Base-by-base conservation (phyloP, 2,888 invertebrate genomes). In the Phasia obesa region DNA sequence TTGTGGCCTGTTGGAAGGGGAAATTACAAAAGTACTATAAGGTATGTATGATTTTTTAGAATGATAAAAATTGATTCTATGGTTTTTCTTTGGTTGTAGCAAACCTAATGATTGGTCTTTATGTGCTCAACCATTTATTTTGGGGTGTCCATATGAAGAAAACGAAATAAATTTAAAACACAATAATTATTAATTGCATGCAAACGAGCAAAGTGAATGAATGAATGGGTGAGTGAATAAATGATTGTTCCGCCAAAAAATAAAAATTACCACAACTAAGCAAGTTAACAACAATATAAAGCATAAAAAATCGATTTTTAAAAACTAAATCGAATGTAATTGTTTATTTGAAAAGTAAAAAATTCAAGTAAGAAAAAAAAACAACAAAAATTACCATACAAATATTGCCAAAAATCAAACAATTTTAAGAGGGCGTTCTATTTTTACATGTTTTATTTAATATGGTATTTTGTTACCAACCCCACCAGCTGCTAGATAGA, bases 181-280 rank as follows among this genome's bases (percentile, higher is more conserved):
- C 13, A 71, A 57, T 62, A 25, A 64, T 69, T 70, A 44, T 81
- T 62, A 80, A 70, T 69, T 59, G 59, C 71, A 73, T 77, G 67
- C 67, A 60, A 73, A 69, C 55, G 42, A 76, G 60, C 19, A 21
- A 49, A 64, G 57, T 73, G 65, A 57, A 31, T 64, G 65, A 71
- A 57, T 71, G 42, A 38, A 64, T 42, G 31, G 25, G 13, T 62
- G 49, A 62, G 3, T 42, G 27, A 51, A 77, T 71, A 17, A 51
- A 25, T 17, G 53, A 67, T 59, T 51, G 65, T 62, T 69, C 17
- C 11, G 15, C 17, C 35, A 55, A n/a, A n/a, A n/a, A n/a, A n/a
- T n/a, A n/a, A n/a, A 38, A 64, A 6, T 51, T 25, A 71, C 44
- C 44, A 13, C 49, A 70, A 69, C 53, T 23, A 53, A 62, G 31